Conservation (phyloP, 2,113 vertebrate species). For the Bubo scandiacus region DNA sequence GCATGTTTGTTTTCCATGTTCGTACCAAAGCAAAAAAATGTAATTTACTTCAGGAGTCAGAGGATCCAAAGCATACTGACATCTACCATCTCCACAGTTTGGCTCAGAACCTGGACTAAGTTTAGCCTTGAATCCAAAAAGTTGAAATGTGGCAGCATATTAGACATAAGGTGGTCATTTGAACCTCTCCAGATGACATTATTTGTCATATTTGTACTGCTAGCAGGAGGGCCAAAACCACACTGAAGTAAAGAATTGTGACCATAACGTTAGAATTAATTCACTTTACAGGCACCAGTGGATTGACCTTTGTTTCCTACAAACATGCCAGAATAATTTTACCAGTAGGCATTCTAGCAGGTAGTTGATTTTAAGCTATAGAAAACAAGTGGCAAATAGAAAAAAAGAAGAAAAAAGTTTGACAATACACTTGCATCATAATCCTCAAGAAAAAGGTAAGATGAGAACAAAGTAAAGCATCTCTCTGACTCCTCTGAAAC, state of each 20-base stretch:
- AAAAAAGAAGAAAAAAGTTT: neutral
- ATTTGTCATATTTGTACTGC: neutral
- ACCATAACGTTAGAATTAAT: neutral
- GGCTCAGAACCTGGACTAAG: neutral
- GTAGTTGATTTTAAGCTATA: neutral
- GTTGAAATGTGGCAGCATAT: neutral
- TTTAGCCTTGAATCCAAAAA: neutral
- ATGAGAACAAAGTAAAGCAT: neutral
- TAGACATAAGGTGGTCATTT: neutral
- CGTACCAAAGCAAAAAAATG: neutral
- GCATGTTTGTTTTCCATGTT: neutral
- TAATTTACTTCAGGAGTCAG: neutral
- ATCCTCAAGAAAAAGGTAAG: neutral
- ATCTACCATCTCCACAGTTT: neutral
- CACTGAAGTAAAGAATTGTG: neutral
- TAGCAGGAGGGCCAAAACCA: neutral
- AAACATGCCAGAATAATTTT: neutral
- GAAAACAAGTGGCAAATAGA: neutral
- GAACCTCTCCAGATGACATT: neutral
- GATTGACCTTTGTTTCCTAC: neutral
- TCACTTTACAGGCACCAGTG: neutral
- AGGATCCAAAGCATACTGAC: neutral
- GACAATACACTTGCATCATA: neutral
- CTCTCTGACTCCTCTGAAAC: neutral
- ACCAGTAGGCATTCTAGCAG: neutral